Percentiles rank a stretch among this genome's conserved stretches.
phyloP scores from a whole-genome alignment of 2,113 vertebrate genomes.

The Rhinoderma darwinii region DNA sequence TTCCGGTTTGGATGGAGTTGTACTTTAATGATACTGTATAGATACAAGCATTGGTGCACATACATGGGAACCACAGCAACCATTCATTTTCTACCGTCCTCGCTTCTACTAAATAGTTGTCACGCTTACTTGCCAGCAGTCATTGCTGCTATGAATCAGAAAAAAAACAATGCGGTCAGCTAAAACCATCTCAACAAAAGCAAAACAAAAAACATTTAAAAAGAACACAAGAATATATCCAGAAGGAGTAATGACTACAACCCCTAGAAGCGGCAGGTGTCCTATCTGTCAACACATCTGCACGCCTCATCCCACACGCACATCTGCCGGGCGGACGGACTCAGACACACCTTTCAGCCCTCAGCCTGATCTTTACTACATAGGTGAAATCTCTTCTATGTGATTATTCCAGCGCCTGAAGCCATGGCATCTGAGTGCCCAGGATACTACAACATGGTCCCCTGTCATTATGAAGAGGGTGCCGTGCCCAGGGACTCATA shows the following conservation, averaged over 20 bases:
- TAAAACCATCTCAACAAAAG: not conserved
- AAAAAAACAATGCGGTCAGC: not conserved
- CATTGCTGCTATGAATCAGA: not conserved
- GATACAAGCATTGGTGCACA: not conserved
- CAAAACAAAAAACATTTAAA: not conserved
- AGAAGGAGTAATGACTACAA: not conserved
- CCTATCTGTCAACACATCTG: not conserved
- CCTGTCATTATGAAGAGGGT: not conserved
- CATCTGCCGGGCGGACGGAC: slow-evolving; percentile 11
- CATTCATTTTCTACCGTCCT: not conserved
- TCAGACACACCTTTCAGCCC: not conserved
- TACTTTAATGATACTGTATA: not conserved
- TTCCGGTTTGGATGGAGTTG: not conserved
- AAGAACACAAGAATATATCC: not conserved
- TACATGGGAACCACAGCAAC: not conserved
- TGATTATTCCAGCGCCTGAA: not conserved
- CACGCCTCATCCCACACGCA: not conserved
- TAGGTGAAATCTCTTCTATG: not conserved
- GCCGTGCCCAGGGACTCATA: not conserved
- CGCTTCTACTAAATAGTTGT: not conserved
- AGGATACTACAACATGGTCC: not conserved
- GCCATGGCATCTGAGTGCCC: no score
- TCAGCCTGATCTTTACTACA: not conserved
- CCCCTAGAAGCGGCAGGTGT: slow-evolving; percentile 55
- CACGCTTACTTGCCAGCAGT: not conserved